These are phyloP conservation scores for Biston betularia DNA, from an alignment of 2,888 invertebrate species.

Conservation along the genomic window DNA sequence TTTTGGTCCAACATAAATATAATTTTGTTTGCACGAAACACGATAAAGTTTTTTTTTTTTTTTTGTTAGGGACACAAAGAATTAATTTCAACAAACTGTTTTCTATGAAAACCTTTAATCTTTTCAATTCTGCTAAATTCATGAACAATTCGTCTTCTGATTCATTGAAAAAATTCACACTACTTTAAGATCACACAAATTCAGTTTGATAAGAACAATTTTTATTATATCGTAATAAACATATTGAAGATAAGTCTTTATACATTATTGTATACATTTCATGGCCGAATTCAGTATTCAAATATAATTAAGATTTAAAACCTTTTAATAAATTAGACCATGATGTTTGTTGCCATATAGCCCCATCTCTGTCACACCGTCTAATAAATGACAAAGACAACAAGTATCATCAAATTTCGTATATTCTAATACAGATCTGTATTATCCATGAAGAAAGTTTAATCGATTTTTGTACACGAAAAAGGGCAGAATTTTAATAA, in stretches of 20 bases:
- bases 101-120: too few species aligned
- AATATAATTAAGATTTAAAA: constrained; percentile 16
- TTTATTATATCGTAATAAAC: constrained; percentile 21
- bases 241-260: constrained; percentile 38
- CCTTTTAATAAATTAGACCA: constrained; percentile 22
- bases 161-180: constrained; percentile 42
- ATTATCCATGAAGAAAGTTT: too few species aligned
- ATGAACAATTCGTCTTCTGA: constrained; percentile 11
- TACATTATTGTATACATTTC: constrained; percentile 53
- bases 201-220: constrained; percentile 38
- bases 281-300: constrained; percentile 48
- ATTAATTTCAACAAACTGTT: too few species aligned
- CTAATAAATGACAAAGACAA: neutral
- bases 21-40: too few species aligned
- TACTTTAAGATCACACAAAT: constrained; percentile 48
- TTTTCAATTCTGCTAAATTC: constrained; percentile 5
- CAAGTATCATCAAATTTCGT: too few species aligned
- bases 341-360: constrained; percentile 4
- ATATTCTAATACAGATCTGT: too few species aligned
- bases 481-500: too few species aligned
- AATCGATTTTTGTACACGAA: too few species aligned
- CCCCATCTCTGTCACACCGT: neutral
- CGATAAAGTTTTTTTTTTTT: too few species aligned
- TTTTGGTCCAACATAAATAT: too few species aligned
- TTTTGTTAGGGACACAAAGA: too few species aligned